Base-by-base conservation (phyloP, 2,888 invertebrate species). In the Zaprionus lineosus region DNA sequence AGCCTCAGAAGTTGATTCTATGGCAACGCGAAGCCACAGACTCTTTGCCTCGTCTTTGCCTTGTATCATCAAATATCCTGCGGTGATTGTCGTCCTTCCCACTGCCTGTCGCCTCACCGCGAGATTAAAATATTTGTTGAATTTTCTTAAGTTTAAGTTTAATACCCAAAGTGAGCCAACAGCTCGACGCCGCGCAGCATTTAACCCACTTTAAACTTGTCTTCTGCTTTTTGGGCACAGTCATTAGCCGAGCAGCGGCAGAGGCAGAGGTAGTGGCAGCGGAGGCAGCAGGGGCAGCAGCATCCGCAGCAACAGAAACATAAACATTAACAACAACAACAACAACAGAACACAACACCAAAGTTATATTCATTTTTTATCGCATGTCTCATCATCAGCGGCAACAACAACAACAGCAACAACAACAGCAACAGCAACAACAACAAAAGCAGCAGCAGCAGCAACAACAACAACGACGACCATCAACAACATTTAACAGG, bases 401-500 rank as follows among this genome's bases (percentile, higher is more conserved):
- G 11, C 57, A 63, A 15, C 50, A 28, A 15, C 47, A 34, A n/a
- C 34, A 46, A 40, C 56, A 44, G 12, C 40, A 52, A n/a, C 52
- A 39, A 34, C 43, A 59, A 61, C n/a, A n/a, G n/a, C n/a, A n/a
- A n/a, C n/a, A n/a, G n/a, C n/a, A n/a, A n/a, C n/a, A n/a, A n/a
- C n/a, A n/a, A n/a, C n/a, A n/a, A n/a, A n/a, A n/a, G n/a, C n/a
- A n/a, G n/a, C 79, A 84, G 72, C 76, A 64, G 37, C 52, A 61
- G 24, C 53, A 44, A 11, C 57, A 63, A 15, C 50, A 28, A 7
- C 40, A 33, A 12, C 52, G 39, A 19, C 37, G 33, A 18, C 34
- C 83, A 77, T 78, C 85, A 84, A 82, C 83, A 82, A 63, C 83
- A 67, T 84, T 78, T 82, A 84, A 82, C 79, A 64, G 85, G 83